Percentiles rank a stretch among this genome's conserved stretches.
Evolutionary conservation across 2,888 invertebrate species (phyloP).

Genomic region (Monoplex corrugatus): DNA sequence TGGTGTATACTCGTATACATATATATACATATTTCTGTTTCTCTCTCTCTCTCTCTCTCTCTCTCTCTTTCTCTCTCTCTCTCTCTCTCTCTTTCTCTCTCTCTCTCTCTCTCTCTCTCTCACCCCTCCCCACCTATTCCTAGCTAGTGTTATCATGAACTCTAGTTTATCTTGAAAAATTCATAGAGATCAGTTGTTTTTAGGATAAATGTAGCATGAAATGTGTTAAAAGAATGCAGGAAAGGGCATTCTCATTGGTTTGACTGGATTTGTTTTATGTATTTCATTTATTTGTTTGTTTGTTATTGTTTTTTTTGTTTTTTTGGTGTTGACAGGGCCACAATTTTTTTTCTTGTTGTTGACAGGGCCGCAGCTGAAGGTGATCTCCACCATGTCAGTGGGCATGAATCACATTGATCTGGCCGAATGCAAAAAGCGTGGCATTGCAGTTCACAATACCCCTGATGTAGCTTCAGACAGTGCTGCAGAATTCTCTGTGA

Average conservation of each 20-base stretch:
- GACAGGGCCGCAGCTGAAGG: conserved; percentile 87
- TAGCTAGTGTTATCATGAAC: too few relatives aligned
- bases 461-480: conserved; percentile 90
- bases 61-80: not conserved
- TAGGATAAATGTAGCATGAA: too few relatives aligned
- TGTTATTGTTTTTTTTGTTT: not conserved
- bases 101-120: not conserved
- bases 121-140: too few relatives aligned
- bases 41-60: not conserved
- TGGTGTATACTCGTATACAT: too few relatives aligned
- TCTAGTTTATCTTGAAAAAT: too few relatives aligned
- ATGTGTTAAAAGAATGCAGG: too few relatives aligned
- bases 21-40: too few relatives aligned
- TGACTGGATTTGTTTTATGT: not conserved
- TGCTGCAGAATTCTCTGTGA: conserved; percentile 94
- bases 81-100: not conserved
- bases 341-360: not conserved
- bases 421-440: conserved; percentile 86
- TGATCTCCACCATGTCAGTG: conserved; percentile 94
- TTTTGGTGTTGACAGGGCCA: not conserved
- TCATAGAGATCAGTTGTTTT: too few relatives aligned
- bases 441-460: conserved; percentile 92
- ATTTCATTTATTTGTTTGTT: not conserved
- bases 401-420: conserved; percentile 94
- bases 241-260: too few relatives aligned